phyloP scores from a whole-genome alignment of 2,888 invertebrate genomes.

The Crossocerus cetratus region DNA sequence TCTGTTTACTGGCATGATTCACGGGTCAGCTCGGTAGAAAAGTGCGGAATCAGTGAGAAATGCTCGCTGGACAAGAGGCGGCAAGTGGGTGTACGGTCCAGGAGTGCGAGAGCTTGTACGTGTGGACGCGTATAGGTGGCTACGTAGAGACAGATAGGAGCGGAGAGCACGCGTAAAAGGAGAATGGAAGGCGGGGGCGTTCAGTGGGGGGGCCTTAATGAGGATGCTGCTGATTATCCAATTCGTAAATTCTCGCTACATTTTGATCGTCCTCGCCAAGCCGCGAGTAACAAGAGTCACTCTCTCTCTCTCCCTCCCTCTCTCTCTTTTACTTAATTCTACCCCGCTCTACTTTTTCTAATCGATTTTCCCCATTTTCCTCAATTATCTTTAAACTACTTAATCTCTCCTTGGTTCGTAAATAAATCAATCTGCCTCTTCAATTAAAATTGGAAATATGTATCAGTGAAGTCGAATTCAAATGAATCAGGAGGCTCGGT shows the following conservation, averaged over 20 bases:
- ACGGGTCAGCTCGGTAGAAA: conserved; percentile 34
- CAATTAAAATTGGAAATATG: no score
- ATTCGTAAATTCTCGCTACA: conserved; percentile 79
- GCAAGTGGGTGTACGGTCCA: conserved; percentile 47
- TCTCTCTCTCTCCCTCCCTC: conserved; percentile 20
- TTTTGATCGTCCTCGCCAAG: conserved; percentile 72
- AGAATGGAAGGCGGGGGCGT: conserved; percentile 75
- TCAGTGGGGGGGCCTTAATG: conserved; percentile 78
- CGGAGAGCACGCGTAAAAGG: conserved; percentile 34
- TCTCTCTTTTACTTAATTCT: conserved; percentile 14
- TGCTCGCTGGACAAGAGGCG: conserved; percentile 36
- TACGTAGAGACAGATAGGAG: conserved; percentile 13
- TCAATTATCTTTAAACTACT: no score
- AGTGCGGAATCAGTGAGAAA: conserved; percentile 50
- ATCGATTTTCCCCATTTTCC: conserved; percentile 33
- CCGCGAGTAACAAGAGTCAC: conserved; percentile 70
- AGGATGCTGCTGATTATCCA: conserved; percentile 84
- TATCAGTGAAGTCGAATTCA: no score
- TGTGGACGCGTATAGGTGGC: conserved; percentile 16
- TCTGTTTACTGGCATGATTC: conserved; percentile 33
- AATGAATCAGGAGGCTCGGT: no score
- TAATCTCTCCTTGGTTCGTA: no score
- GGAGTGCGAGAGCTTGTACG: conserved; percentile 15
- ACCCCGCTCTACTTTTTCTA: conserved; percentile 28
- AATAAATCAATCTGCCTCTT: no score